Evolutionary conservation across 2,797 vertebrate genomes (phyloP).

Genomic region (Hemitrygon akajei): DNA sequence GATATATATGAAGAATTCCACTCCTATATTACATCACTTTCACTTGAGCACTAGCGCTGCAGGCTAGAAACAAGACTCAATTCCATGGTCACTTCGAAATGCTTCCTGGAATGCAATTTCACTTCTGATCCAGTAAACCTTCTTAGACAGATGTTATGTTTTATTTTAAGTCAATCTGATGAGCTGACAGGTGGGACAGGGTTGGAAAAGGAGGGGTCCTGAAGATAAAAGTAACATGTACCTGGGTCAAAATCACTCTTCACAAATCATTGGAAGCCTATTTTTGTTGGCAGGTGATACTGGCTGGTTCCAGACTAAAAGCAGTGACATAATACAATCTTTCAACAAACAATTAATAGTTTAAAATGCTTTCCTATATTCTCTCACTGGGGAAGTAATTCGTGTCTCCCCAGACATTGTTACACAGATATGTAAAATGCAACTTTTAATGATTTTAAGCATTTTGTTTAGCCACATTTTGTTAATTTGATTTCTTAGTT

Average conservation of each 20-base stretch:
- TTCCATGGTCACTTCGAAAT: neutral
- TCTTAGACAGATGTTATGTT: too few species aligned
- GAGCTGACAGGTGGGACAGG: neutral
- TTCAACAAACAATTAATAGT: too few species aligned
- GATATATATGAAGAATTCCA: neutral
- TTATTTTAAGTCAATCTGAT: neutral
- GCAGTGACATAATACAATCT: neutral
- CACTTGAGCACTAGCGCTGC: neutral
- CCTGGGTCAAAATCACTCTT: neutral
- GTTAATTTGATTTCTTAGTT: slow-evolving; percentile 5
- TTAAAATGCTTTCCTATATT: neutral
- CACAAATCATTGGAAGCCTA: neutral
- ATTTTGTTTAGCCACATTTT: slow-evolving; percentile 25
- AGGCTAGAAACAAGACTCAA: neutral
- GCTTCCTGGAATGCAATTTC: neutral
- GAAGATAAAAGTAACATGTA: neutral
- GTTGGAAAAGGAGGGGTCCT: neutral
- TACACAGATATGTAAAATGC: neutral
- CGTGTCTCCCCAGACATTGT: too few species aligned
- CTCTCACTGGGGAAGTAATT: neutral
- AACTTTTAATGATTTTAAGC: neutral
- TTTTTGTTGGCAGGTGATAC: neutral
- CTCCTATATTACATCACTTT: neutral
- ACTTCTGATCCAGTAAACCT: neutral
- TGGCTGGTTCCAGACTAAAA: slow-evolving; percentile 29